phyloP scores from a whole-genome alignment of 1,140 invertebrate genomes.

The Ptiloglossa arizonensis region DNA sequence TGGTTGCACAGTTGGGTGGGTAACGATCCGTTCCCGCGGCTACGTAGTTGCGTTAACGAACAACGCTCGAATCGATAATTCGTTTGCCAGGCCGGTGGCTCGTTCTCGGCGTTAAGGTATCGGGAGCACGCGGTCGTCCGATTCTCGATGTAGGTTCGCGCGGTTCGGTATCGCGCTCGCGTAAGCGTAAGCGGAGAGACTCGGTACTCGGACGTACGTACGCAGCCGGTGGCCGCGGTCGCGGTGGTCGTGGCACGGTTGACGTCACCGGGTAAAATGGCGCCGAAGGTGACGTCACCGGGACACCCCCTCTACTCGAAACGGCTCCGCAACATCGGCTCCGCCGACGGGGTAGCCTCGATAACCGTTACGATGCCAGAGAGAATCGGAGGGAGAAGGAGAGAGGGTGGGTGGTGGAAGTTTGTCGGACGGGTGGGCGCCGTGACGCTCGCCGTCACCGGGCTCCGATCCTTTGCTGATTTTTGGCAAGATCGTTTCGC shows the following conservation, averaged over 20 bases:
- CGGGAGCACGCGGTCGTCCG: too few relatives aligned
- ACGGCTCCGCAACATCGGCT: constrained; percentile 49
- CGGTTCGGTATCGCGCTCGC: neutral
- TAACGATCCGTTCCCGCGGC: too few relatives aligned
- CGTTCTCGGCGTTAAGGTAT: too few relatives aligned
- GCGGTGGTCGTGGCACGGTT: constrained; percentile 58
- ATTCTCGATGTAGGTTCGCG: too few relatives aligned
- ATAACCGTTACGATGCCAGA: constrained; percentile 54
- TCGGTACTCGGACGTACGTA: too few relatives aligned
- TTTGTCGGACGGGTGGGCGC: constrained; percentile 43
- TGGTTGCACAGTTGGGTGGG: too few relatives aligned
- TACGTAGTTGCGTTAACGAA: too few relatives aligned
- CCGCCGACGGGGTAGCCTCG: constrained; percentile 43
- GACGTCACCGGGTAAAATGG: constrained; percentile 80
- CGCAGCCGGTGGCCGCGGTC: constrained; percentile 58
- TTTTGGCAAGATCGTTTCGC: constrained; percentile 56
- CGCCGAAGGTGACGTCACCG: constrained; percentile 77
- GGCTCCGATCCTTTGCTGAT: constrained; percentile 37
- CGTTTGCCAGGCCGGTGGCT: too few relatives aligned
- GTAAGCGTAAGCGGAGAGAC: neutral
- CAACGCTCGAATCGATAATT: too few relatives aligned
- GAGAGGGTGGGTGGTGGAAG: neutral
- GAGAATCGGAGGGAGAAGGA: constrained; percentile 25
- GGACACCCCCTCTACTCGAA: constrained; percentile 44
- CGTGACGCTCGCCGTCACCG: constrained; percentile 44